Percentiles rank a stretch among this genome's conserved stretches.
phyloP scores from a whole-genome alignment of 2,888 invertebrate species.

The Drosophila meridionalis region DNA sequence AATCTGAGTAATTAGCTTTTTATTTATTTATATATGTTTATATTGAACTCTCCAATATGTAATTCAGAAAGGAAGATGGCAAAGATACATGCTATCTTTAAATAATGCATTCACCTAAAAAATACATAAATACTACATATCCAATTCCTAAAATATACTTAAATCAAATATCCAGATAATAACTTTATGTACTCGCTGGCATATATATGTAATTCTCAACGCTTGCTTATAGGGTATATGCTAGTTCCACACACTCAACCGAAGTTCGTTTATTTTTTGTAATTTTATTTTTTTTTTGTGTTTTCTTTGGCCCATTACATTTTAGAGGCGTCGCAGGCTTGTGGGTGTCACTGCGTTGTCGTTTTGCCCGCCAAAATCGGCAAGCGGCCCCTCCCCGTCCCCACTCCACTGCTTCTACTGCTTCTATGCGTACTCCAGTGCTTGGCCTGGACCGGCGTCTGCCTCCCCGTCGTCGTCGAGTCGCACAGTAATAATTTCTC shows the following conservation, averaged over 20 bases:
- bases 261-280: background rate
- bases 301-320: slow-evolving; percentile 22
- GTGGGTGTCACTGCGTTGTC: slow-evolving; percentile 58
- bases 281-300: background rate
- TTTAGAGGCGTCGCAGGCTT: slow-evolving; percentile 46
- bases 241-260: background rate
- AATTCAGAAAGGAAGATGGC: no score
- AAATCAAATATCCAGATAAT: background rate
- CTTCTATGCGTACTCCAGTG: slow-evolving; percentile 37
- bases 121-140: no score
- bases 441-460: slow-evolving; percentile 24
- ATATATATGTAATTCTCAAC: no score
- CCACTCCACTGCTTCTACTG: slow-evolving; percentile 1
- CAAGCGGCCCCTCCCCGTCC: background rate
- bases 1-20: background rate
- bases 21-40: background rate
- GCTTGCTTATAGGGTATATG: background rate
- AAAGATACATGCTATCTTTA: no score
- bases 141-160: background rate
- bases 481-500: slow-evolving; percentile 78
- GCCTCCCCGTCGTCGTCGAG: slow-evolving; percentile 29
- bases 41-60: no score
- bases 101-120: no score
- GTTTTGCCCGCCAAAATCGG: slow-evolving; percentile 61
- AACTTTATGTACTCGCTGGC: background rate